Evolutionary conservation across 2,797 vertebrate genomes (phyloP), one percentile per base, ranked within the genome.

Genomic region (Enteromius trimaculatus): DNA sequence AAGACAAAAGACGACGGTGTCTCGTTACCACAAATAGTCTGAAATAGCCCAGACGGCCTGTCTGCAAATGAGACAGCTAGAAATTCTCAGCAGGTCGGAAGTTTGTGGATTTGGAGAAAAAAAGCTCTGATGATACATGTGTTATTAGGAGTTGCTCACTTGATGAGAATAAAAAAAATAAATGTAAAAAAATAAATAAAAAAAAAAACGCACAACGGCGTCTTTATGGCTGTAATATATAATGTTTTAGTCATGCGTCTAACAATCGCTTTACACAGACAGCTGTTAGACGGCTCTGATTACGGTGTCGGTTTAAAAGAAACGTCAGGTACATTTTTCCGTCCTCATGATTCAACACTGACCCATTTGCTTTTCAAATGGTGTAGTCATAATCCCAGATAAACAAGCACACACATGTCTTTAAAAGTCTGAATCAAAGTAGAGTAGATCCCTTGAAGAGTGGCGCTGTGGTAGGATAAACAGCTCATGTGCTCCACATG

Each of bases 371-470:
- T 87, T 86, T 83, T 86, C 77, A 89, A 81, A 89, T 55, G 80
- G 77, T 58, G 53, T n/a, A 86, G 81, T 62, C 78, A 2, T 86
- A 88, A 90, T 91, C 87, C 82, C 85, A 83, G 75, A 81, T 85
- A 84, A 87, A 90, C 89, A 83, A 86, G 90, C 86, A 83, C 74
- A 77, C 85, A 85, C 85, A 88, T 85, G 89, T 82, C 79, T 86
- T 88, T 17, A 80, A 83, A 78, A 83, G 65, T 81, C 68, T 47
- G 81, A 86, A 87, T 86, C 87, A 88, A 87, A 80, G 81, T 1
- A n/a, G 19, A 81, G 82, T 51, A 86, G 71, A 84, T 88, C 77
- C 65, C 75, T 66, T 13, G 69, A 60, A 85, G 64, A 70, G 75
- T 49, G 14, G 69, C 8, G 10, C 70, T 76, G 80, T 79, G 82